These are phyloP conservation scores for Spizaetus ornatus DNA, from an alignment of 2,113 vertebrate genomes.

Conservation along the genomic window DNA sequence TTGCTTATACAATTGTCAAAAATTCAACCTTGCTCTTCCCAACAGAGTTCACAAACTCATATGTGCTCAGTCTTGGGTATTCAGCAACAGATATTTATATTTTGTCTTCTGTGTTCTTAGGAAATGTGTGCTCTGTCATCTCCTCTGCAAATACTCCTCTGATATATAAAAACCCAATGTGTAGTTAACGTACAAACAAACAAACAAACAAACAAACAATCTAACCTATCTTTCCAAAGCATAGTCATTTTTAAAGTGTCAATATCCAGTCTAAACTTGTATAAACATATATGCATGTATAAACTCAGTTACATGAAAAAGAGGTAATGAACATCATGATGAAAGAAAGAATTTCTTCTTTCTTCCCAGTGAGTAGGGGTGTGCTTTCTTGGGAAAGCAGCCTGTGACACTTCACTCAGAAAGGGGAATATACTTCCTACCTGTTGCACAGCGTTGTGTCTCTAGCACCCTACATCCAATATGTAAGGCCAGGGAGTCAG, in stretches of 20 bases:
- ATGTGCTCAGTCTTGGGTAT: background rate
- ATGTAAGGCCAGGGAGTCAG: background rate
- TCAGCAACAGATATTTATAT: background rate
- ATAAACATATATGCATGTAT: background rate
- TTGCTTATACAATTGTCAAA: background rate
- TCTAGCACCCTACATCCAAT: background rate
- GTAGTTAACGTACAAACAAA: background rate
- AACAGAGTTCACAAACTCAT: background rate
- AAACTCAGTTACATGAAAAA: background rate
- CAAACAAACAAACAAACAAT: background rate
- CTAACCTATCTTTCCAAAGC: background rate
- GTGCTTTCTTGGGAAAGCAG: background rate
- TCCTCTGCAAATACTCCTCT: background rate
- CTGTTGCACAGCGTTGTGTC: background rate
- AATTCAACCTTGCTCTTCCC: background rate
- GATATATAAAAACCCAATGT: background rate
- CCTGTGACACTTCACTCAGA: background rate
- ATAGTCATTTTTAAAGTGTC: background rate
- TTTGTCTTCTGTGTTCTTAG: background rate
- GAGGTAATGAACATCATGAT: background rate
- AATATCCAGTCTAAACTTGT: background rate
- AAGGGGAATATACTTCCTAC: background rate
- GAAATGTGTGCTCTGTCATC: background rate
- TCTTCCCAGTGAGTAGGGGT: accelerated
- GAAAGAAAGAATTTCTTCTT: background rate